Evolutionary conservation across 1,140 invertebrate species (phyloP).

Genomic region (Magallana ariakensis): DNA sequence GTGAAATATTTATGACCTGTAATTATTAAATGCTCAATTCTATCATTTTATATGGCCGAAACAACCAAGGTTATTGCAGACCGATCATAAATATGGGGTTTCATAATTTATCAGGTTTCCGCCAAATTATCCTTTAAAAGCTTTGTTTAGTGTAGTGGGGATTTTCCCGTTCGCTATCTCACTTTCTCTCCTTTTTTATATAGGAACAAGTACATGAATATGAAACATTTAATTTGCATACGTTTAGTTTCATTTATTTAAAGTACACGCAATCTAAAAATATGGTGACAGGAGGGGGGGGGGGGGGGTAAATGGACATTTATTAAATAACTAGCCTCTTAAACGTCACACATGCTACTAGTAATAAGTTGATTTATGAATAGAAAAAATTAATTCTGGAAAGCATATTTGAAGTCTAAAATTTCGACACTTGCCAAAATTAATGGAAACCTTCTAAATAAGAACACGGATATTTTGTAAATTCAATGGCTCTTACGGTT

Average conservation of each 20-base stretch:
- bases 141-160: neutral
- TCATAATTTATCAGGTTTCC: slow-evolving; percentile 18
- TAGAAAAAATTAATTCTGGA: too few relatives aligned
- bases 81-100: neutral
- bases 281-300: too few relatives aligned
- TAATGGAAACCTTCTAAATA: too few relatives aligned
- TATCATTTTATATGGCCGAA: neutral
- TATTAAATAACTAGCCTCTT: too few relatives aligned
- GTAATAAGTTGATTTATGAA: too few relatives aligned
- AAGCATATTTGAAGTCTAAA: too few relatives aligned
- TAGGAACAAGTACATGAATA: neutral
- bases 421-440: too few relatives aligned
- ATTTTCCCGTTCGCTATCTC: too few relatives aligned
- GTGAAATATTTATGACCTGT: neutral
- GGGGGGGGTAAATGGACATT: too few relatives aligned
- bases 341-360: too few relatives aligned
- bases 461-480: too few relatives aligned
- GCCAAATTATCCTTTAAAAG: neutral
- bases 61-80: neutral
- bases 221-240: neutral
- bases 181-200: neutral
- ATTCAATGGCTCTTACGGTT: too few relatives aligned
- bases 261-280: neutral
- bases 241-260: neutral
- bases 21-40: neutral